A percentile compares a stretch with the other conserved stretches of the same genome.
phyloP scores from a whole-genome alignment of 2,797 vertebrate species.

The Remorina albescens region DNA sequence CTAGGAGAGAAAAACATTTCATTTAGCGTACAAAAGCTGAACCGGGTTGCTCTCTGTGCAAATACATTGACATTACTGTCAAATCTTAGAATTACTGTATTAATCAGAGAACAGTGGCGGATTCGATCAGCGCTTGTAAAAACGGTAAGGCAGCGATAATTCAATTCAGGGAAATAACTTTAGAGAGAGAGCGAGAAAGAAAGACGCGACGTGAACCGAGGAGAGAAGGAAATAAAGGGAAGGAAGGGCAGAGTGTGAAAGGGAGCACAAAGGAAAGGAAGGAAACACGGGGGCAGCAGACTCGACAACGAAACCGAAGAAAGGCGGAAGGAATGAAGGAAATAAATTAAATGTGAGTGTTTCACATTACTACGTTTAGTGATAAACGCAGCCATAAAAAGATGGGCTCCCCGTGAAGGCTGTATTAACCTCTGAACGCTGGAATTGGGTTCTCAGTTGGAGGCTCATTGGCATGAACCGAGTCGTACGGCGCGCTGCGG shows the following conservation, averaged over 20 bases:
- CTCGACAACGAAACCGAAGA: not conserved
- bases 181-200: not conserved
- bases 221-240: not conserved
- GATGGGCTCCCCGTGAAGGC: conserved; percentile 6
- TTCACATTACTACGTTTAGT: conserved; percentile 4
- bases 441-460: conserved; percentile 13
- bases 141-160: not conserved
- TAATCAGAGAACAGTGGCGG: not conserved
- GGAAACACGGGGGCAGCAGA: not conserved
- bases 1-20: not conserved
- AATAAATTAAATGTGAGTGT: not conserved
- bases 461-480: conserved; percentile 12
- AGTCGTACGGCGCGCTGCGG: not conserved
- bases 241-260: too few relatives aligned
- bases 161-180: not conserved
- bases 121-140: not conserved
- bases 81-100: not conserved
- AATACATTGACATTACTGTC: not conserved
- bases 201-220: not conserved
- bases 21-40: not conserved
- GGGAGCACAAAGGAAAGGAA: not conserved
- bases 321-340: not conserved
- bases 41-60: not conserved
- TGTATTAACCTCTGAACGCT: conserved; percentile 26
- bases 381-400: conserved; percentile 3